These are phyloP conservation scores for Scytalopus superciliaris DNA, from an alignment of 2,113 vertebrate genomes.

Conservation along the genomic window DNA sequence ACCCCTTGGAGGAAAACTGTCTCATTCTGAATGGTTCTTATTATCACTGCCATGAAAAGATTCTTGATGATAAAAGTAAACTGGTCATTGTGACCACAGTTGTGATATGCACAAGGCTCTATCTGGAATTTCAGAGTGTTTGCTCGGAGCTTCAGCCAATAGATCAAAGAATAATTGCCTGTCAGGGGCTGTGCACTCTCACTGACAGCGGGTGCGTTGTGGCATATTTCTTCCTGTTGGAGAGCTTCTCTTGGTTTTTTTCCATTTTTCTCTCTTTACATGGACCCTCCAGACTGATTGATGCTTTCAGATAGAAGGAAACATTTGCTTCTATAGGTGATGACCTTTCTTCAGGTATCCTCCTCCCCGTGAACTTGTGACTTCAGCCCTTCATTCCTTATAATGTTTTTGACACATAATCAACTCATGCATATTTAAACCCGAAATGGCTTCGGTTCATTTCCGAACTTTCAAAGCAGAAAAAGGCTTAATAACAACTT, in stretches of 20 bases:
- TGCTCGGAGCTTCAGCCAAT: slow-evolving; percentile 22
- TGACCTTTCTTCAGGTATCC: background rate
- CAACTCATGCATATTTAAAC: background rate
- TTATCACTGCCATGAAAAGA: background rate
- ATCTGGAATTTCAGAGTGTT: slow-evolving; percentile 42
- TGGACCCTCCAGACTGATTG: background rate
- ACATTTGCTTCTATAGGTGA: background rate
- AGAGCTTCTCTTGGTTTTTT: background rate
- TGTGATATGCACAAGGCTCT: background rate
- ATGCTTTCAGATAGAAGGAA: background rate
- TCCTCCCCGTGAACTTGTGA: background rate
- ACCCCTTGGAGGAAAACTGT: background rate
- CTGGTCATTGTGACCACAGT: background rate
- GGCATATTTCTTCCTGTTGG: slow-evolving; percentile 7
- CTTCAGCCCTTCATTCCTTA: background rate
- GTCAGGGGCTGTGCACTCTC: background rate
- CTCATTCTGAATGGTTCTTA: background rate
- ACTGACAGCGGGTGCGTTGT: background rate
- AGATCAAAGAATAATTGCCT: slow-evolving; percentile 51
- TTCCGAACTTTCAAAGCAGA: background rate
- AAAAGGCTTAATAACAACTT: background rate
- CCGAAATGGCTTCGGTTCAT: background rate
- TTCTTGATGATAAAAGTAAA: background rate
- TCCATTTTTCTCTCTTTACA: background rate
- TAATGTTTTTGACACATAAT: background rate